Evolutionary conservation across 2,113 vertebrate genomes (phyloP).

Genomic region (Brienomyrus brachyistius): DNA sequence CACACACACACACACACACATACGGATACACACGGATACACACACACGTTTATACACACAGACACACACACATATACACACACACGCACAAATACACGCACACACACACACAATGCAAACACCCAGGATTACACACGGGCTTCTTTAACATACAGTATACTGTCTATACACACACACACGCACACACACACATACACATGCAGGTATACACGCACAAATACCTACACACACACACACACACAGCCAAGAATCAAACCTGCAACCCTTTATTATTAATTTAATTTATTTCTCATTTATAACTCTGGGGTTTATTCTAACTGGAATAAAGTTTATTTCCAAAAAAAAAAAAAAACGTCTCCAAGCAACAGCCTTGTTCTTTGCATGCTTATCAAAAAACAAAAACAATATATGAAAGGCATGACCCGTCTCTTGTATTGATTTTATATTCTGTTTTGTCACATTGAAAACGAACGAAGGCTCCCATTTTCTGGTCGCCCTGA

Average conservation of each 20-base stretch:
- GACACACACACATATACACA: neutral
- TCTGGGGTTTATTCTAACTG: neutral
- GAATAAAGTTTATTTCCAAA: neutral
- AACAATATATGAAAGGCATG: neutral
- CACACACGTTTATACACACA: too few relatives aligned
- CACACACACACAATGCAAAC: too few relatives aligned
- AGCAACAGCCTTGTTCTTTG: neutral
- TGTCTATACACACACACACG: neutral
- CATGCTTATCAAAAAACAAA: neutral
- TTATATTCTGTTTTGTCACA: neutral
- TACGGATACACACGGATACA: too few relatives aligned
- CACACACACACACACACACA: neutral
- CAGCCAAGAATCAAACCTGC: neutral
- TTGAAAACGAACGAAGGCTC: neutral
- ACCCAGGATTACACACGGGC: too few relatives aligned
- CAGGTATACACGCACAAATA: too few relatives aligned
- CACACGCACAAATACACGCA: too few relatives aligned
- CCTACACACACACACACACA: neutral
- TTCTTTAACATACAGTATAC: too few relatives aligned
- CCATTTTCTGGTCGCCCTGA: neutral
- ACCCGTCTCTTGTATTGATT: neutral
- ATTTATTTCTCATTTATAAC: neutral
- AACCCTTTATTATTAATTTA: neutral
- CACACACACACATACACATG: neutral
- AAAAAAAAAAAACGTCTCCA: neutral